These are phyloP conservation scores for Pitta sordida DNA, from an alignment of 2,113 vertebrate species.

Conservation along the genomic window DNA sequence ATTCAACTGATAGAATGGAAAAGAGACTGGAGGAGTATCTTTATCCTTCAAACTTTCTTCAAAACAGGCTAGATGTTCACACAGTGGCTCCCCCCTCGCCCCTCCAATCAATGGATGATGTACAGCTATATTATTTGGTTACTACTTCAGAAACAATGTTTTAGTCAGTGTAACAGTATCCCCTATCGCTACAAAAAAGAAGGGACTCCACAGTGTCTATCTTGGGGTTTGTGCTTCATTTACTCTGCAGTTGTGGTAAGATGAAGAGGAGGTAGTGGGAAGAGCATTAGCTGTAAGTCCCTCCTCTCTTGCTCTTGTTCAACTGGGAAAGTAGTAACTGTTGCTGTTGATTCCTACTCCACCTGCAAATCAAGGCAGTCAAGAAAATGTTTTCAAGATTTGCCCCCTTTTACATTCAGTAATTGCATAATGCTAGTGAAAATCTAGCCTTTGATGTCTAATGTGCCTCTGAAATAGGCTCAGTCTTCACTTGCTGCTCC, in stretches of 20 bases:
- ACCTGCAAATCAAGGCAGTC: constrained; percentile 8
- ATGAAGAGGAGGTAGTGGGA: not conserved
- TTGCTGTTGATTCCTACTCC: not conserved
- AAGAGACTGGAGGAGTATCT: not conserved
- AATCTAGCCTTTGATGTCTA: not conserved
- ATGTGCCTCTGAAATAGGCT: not conserved
- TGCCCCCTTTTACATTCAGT: not conserved
- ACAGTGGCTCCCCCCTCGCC: no score
- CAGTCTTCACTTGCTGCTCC: not conserved
- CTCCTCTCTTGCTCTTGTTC: not conserved
- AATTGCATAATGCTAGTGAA: not conserved
- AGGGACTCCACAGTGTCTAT: not conserved
- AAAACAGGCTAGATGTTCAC: not conserved
- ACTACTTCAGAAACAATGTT: not conserved
- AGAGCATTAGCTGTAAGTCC: not conserved
- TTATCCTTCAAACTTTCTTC: not conserved
- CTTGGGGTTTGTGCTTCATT: not conserved
- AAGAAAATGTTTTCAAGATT: not conserved
- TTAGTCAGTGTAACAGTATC: not conserved
- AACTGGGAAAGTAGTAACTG: not conserved
- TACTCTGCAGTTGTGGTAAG: not conserved
- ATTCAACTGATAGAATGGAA: not conserved
- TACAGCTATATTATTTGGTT: not conserved
- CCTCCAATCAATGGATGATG: not conserved
- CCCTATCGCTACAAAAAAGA: not conserved